Conservation (phyloP, 2,113 vertebrate species). For the Microcebus ravelobensis region DNA sequence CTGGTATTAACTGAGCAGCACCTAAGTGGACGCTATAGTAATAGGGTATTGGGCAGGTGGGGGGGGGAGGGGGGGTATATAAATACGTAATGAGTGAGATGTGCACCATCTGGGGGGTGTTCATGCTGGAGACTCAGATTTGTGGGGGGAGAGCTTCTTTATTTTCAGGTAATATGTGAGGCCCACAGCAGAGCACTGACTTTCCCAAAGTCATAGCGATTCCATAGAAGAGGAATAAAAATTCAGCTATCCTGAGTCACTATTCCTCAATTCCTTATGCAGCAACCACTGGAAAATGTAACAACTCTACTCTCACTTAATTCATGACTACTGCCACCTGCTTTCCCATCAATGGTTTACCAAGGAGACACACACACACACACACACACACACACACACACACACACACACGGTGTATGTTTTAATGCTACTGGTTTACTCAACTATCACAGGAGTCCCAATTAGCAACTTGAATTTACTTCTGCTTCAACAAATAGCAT, state of each 20-base stretch:
- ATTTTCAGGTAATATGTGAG: neutral
- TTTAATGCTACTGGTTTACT: conserved; percentile 33
- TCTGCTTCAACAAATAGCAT: conserved; percentile 20
- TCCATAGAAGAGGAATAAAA: neutral
- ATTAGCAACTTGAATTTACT: conserved; percentile 17
- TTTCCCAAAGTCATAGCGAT: neutral
- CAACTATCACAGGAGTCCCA: neutral
- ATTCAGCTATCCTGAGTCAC: neutral
- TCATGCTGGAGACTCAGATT: no score
- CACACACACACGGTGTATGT: neutral
- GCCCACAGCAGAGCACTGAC: neutral
- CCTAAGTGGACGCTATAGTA: no score
- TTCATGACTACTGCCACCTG: neutral
- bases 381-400: neutral
- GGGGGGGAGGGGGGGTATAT: no score
- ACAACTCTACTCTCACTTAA: neutral
- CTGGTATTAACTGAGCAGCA: no score
- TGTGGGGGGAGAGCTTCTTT: neutral
- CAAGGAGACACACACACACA: neutral
- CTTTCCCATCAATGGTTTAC: conserved; percentile 3
- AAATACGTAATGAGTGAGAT: no score
- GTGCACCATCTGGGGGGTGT: no score
- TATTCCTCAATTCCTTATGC: neutral
- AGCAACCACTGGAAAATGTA: neutral
- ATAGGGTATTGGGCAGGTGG: no score